Evolutionary conservation across 92 coral and sea anemone species (phyloP).

Genomic region (Porites lobata): DNA sequence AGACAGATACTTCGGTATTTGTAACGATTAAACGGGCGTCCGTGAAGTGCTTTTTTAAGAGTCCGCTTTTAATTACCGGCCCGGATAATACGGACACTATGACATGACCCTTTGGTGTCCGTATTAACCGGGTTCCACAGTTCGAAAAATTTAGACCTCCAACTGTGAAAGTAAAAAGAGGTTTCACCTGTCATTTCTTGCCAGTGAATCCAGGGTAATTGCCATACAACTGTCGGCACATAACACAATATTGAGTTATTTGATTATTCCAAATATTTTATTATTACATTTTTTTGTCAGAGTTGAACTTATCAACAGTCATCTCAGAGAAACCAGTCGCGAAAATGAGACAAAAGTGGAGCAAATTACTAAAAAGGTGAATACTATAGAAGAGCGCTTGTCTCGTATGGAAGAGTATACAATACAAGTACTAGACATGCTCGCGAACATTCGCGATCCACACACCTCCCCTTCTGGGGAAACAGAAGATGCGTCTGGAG

Average conservation of each 20-base stretch:
- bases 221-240: too few species aligned
- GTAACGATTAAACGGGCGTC: too few species aligned
- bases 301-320: constrained; percentile 64
- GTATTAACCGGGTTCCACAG: too few species aligned
- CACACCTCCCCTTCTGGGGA: constrained; percentile 23
- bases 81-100: too few species aligned
- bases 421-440: constrained; percentile 76
- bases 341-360: constrained; percentile 57
- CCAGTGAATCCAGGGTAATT: too few species aligned
- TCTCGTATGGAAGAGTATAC: constrained; percentile 81
- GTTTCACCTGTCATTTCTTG: too few species aligned
- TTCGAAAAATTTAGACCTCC: too few species aligned
- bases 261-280: neutral
- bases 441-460: constrained; percentile 65
- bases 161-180: too few species aligned
- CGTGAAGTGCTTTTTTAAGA: too few species aligned
- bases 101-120: too few species aligned
- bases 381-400: constrained; percentile 65
- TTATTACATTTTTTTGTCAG: constrained; percentile 20
- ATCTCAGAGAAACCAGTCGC: constrained; percentile 68
- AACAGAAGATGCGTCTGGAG: constrained; percentile 9
- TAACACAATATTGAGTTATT: neutral
- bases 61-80: too few species aligned
- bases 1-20: too few species aligned
- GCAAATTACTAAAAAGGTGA: constrained; percentile 60